Evolutionary conservation across 2,113 vertebrate species (phyloP), one percentile per base, ranked within the genome.

Genomic region (Odontesthes bonariensis): DNA sequence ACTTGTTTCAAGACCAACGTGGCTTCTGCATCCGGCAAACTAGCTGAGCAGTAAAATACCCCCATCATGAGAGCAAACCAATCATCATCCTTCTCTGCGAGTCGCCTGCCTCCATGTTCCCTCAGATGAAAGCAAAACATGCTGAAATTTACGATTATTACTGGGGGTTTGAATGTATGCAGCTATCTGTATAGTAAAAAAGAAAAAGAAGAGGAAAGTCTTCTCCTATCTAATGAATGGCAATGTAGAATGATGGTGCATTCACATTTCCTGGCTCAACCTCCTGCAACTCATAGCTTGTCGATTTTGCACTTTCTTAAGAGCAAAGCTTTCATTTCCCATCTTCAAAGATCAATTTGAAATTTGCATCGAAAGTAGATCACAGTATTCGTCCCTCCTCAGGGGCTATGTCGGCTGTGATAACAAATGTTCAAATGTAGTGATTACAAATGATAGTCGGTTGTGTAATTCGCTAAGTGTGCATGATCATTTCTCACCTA

Each of bases 211-310:
- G 3, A 27, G 27, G 27, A 27, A 27, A 27, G 27, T 1, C 27
- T 27, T 27, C 27, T 83, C 33, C 60, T 77, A 23, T 79, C 31
- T 51, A 17, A 42, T n/a, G 5, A 55, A 40, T 59, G 80, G 59
- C 68, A 60, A 22, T 51, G 40, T 46, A 82, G 75, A 83, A 85
- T 75, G 77, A 84, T 84, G 55, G 32, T 77, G 40, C 54, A 6
- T 73, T 71, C 35, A 38, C 27, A 27, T 27, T 27, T 27, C 27
- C 27, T 27, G 27, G 27, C 27, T 27, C 27, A 27, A 3, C 27
- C 27, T 27, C 27, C 27, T 27, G 27, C 27, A 27, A 27, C 27
- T 27, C 27, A 27, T 27, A 27, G 27, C 27, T 27, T 3, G 27
- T 27, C 27, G 27, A 27, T 27, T 27, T 27, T 27, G 27, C 8